Evolutionary conservation across 2,113 vertebrate genomes (phyloP).

Genomic region (Pluvianellus socialis): DNA sequence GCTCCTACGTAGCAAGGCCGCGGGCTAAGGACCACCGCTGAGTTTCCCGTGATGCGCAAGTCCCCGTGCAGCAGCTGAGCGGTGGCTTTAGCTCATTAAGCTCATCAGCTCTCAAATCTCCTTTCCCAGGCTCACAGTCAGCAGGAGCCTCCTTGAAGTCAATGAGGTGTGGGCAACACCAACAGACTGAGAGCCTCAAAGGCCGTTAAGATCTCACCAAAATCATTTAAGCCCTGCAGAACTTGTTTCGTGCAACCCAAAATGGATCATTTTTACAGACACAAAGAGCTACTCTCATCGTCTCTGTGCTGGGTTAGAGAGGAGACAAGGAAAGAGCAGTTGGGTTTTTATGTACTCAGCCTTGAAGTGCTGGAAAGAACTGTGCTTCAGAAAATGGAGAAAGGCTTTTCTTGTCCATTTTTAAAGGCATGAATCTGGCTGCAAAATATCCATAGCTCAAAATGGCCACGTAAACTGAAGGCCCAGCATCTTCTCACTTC

Average conservation of each 20-base stretch:
- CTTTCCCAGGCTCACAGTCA: constrained; percentile 14
- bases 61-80: not conserved
- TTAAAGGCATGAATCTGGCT: not conserved
- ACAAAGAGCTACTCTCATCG: not conserved
- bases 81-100: not conserved
- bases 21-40: not conserved
- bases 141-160: constrained; percentile 36
- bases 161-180: not conserved
- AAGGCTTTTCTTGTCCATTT: not conserved
- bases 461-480: not conserved
- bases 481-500: not conserved
- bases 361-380: not conserved
- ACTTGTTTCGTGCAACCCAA: not conserved
- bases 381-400: not conserved
- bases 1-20: rapidly evolving
- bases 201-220: not conserved
- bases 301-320: not conserved
- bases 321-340: not conserved
- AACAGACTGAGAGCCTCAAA: constrained; percentile 13
- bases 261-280: not conserved
- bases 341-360: not conserved
- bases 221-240: not conserved
- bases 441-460: not conserved
- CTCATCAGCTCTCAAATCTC: not conserved
- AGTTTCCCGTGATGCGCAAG: not conserved